A percentile compares a stretch with the other conserved stretches of the same genome.
phyloP scores from a whole-genome alignment of 2,113 vertebrate genomes.

The Chaetura pelagica region DNA sequence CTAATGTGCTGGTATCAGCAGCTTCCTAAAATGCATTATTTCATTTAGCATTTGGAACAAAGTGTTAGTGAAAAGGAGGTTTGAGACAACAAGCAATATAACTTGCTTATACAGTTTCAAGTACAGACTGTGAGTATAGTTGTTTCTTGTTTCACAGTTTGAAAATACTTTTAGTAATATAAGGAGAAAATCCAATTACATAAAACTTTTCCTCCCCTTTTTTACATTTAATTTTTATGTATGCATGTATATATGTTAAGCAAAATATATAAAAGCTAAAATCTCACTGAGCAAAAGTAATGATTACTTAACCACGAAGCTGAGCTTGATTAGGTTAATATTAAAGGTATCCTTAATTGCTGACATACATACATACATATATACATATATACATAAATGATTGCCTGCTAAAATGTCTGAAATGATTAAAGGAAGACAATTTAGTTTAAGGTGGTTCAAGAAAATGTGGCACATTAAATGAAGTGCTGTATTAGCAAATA shows the following conservation, averaged over 20 bases:
- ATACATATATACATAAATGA: slow-evolving; percentile 16
- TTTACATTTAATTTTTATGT: neutral
- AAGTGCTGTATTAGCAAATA: neutral
- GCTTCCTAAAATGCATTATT: neutral
- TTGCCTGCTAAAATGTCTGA: slow-evolving; percentile 40
- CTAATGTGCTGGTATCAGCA: neutral
- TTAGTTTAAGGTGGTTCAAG: neutral
- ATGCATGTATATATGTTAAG: neutral
- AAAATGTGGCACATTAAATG: neutral
- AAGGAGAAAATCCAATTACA: neutral
- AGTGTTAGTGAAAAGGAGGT: neutral
- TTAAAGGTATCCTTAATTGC: slow-evolving; percentile 54
- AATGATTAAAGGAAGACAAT: slow-evolving; percentile 26
- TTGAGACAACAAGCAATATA: neutral
- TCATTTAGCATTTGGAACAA: neutral
- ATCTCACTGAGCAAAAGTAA: neutral
- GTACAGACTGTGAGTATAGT: neutral
- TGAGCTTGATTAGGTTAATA: slow-evolving; percentile 59
- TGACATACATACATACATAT: neutral
- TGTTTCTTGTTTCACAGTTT: neutral
- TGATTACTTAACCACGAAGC: slow-evolving; percentile 39
- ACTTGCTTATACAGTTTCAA: neutral
- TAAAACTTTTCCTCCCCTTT: neutral
- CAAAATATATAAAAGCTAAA: neutral
- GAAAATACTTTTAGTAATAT: neutral